A percentile compares a stretch with the other conserved stretches of the same genome.
phyloP scores from a whole-genome alignment of 2,113 vertebrate genomes.

The Procavia capensis region DNA sequence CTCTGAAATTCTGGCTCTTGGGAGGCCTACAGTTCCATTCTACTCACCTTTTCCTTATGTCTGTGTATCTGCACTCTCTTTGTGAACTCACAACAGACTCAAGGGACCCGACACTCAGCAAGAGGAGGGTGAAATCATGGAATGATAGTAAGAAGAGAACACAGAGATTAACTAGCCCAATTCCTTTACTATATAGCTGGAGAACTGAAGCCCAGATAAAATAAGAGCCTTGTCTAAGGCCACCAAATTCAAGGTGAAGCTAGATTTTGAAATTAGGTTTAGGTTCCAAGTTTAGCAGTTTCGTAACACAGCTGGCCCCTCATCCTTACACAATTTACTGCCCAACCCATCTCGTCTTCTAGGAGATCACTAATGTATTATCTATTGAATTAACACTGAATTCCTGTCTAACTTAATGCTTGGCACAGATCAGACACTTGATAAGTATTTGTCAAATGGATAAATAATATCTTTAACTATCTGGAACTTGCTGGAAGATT shows the following conservation, averaged over 20 bases:
- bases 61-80: neutral
- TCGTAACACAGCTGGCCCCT: neutral
- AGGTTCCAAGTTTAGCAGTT: neutral
- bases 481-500: neutral
- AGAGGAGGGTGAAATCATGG: neutral
- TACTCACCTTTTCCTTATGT: neutral
- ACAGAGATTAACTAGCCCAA: neutral
- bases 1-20: neutral
- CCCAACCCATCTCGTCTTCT: neutral
- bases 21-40: neutral
- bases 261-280: neutral
- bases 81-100: neutral
- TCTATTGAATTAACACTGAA: neutral
- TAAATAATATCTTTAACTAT: neutral
- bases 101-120: neutral
- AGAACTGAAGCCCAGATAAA: neutral
- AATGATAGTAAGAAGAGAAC: neutral
- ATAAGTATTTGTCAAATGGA: neutral
- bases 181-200: neutral
- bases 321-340: neutral
- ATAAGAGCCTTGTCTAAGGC: neutral
- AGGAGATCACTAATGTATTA: neutral
- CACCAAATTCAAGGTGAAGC: neutral
- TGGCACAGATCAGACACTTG: neutral
- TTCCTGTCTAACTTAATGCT: neutral